Evolutionary conservation across 2,888 invertebrate genomes (phyloP), one percentile per base, ranked within the genome.

Genomic region (Heliconius sara): DNA sequence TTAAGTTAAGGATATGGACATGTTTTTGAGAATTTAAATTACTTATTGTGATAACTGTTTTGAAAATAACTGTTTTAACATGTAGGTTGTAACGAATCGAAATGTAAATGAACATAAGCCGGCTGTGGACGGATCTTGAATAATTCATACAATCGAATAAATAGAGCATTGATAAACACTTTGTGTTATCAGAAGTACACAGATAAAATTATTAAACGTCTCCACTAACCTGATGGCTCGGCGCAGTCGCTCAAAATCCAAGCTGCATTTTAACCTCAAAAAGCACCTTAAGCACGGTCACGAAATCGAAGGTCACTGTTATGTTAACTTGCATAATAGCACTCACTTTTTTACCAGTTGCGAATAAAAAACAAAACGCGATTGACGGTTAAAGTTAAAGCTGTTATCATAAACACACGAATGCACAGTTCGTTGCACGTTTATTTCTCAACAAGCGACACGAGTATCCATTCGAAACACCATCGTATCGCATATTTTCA

Each of bases 241-340:
- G 93, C 93, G 94, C 95, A 91, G 91, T 92, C 91, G 88, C 89
- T 94, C 90, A 95, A 91, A 92, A 94, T 94, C 93, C 93, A 92
- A 94, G 92, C 89, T 94, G 94, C 95, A 95, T 95, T 91, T 92
- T 95, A 94, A 95, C 95, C 95, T 94, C 94, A 94, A 94, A 93
- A 92, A 90, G 90, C 94, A 95, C 92, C 90, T 89, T 87, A 88
- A 90, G 90, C 92, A 93, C 93, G 90, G 90, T 91, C 91, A 93
- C 91, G 89, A 92, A 90, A 88, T 87, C 90, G 91, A 94, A 95
- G 95, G 95, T 95, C 95, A 94, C 94, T 91, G 93, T 90, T 93
- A 93, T 92, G 91, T 89, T 91, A 90, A 89, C 89, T 94, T 93
- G 92, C 95, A 94, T 95, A 93, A 93, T 91, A 92, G 88, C 91